Evolutionary conservation across 2,888 invertebrate genomes (phyloP).

Genomic region (Villa cingulata): DNA sequence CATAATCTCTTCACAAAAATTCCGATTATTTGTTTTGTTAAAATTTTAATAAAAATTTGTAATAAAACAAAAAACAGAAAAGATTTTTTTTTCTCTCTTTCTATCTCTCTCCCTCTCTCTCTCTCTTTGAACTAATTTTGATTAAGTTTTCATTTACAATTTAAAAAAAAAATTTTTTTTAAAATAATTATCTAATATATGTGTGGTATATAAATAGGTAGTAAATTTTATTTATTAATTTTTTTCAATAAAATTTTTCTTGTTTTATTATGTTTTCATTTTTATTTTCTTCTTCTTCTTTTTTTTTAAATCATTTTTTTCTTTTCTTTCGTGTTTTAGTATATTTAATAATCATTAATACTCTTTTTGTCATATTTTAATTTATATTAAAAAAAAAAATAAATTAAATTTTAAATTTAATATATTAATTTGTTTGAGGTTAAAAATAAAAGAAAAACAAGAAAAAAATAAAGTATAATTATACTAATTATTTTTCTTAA

Average conservation of each 20-base stretch:
- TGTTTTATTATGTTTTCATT: background rate
- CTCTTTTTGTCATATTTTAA: background rate
- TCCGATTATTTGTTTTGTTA: background rate
- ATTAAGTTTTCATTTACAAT: too few species aligned
- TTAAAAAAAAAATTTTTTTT: too few species aligned
- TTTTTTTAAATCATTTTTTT: background rate
- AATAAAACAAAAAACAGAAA: too few species aligned
- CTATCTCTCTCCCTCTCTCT: too few species aligned
- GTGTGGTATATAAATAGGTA: too few species aligned
- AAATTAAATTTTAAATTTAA: background rate
- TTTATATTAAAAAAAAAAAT: background rate
- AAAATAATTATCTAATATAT: too few species aligned
- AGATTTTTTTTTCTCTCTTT: too few species aligned
- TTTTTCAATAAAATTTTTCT: too few species aligned
- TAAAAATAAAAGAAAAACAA: background rate
- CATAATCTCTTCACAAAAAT: background rate
- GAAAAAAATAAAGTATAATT: slow-evolving; percentile 1
- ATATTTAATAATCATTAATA: background rate
- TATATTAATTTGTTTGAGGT: background rate
- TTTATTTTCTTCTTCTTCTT: background rate
- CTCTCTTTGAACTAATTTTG: too few species aligned
- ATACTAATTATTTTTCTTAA: slow-evolving; percentile 2
- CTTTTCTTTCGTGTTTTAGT: background rate
- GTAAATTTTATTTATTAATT: too few species aligned
- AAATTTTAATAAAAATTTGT: too few species aligned